Evolutionary conservation across 2,888 invertebrate species (phyloP), one percentile per base, ranked within the genome.

Genomic region (Stenodema calcarata): DNA sequence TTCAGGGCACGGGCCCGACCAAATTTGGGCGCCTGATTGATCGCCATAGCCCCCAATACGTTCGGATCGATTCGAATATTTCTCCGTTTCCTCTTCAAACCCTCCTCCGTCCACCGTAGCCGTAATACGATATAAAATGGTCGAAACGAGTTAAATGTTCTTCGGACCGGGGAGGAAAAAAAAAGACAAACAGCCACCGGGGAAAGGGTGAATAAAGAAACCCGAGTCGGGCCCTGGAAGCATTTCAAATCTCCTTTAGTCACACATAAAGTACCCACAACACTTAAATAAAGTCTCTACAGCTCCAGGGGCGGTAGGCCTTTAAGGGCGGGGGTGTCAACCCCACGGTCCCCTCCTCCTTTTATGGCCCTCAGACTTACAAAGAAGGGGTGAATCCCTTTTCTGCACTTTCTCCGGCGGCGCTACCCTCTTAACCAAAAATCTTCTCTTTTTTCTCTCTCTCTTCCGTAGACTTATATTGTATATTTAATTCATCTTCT

Each of bases 201-300:
- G 69, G n/a, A 82, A 69, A 47, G 78, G 78, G 78, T 44, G 44
- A 82, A 82, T 82, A 82, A 76, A 85, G 85, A 76, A 79, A 50
- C 44, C 47, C 27, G 82, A 62, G 54, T 30, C 82, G 82, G n/a
- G 69, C 41, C 82, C 82, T 62, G 82, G 87, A 87, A 87, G 82
- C 82, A 87, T 87, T 87, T 87, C 87, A 87, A 87, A 87, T 87
- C 87, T 87, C 83, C 78, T 87, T 87, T 87, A 87, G 87, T 87
- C 84, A 87, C 87, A 87, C 87, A 87, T 87, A 87, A 87, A 87
- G 80, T 87, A 87, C 87, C 87, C 87, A 87, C 87, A 87, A 87
- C 87, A 87, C 87, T 87, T 87, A 87, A 87, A 87, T 87, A 87
- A 87, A 87, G 87, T 87, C 87, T 35, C 79, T 69, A 82, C 82